Conservation (phyloP, 92 coral and sea anemone species). For the Heteractis magnifica region DNA sequence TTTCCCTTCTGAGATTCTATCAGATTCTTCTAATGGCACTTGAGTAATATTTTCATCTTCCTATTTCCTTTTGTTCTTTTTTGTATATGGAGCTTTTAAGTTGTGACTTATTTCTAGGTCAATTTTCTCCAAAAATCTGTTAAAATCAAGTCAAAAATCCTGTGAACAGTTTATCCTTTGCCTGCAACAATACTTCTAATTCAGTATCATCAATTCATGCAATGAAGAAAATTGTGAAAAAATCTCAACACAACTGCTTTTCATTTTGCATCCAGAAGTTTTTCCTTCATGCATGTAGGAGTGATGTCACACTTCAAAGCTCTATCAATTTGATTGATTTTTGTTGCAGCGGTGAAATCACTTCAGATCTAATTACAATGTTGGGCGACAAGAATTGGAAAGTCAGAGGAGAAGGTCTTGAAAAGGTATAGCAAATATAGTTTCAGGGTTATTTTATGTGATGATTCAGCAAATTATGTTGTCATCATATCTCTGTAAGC, state of each 20-base stretch:
- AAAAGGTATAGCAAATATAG: conserved; percentile 59
- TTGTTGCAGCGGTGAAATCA: conserved; percentile 70
- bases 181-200: background rate
- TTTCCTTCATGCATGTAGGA: background rate
- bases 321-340: background rate
- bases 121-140: too few relatives aligned
- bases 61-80: too few relatives aligned
- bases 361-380: conserved; percentile 74
- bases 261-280: background rate
- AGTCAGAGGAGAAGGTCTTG: conserved; percentile 93
- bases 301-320: background rate
- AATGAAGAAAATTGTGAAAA: background rate
- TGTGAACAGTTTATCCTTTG: too few relatives aligned
- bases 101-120: too few relatives aligned
- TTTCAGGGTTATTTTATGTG: background rate
- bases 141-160: too few relatives aligned
- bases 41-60: too few relatives aligned
- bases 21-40: too few relatives aligned
- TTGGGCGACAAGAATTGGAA: conserved; percentile 98
- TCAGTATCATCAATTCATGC: background rate
- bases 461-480: background rate
- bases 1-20: too few relatives aligned
- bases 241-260: background rate
- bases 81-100: too few relatives aligned
- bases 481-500: background rate